phyloP scores from a whole-genome alignment of 2,113 vertebrate genomes.

The Sardina pilchardus region DNA sequence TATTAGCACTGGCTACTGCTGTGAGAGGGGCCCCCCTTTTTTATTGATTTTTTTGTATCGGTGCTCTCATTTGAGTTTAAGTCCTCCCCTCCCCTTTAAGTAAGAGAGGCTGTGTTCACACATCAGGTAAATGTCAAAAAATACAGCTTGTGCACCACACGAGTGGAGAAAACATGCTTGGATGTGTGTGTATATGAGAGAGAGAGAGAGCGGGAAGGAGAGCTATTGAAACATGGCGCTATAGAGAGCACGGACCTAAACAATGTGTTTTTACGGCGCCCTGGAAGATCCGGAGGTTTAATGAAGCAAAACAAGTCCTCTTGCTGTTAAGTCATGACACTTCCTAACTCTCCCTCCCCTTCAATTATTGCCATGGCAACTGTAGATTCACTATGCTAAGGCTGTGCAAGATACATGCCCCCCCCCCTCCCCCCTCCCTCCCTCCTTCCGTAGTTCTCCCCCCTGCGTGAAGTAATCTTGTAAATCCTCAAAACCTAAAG shows the following conservation, averaged over 20 bases:
- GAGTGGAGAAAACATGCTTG: neutral
- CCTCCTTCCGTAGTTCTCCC: constrained; percentile 40
- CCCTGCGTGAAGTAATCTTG: constrained; percentile 61
- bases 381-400: constrained; percentile 58
- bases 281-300: constrained; percentile 63
- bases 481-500: constrained; percentile 66
- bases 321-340: constrained; percentile 63
- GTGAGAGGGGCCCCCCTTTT: neutral
- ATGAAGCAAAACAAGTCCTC: constrained; percentile 71
- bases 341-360: constrained; percentile 37
- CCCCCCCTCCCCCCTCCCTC: constrained; percentile 38
- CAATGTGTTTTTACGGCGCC: constrained; percentile 51
- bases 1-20: neutral
- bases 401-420: constrained; percentile 62
- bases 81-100: neutral
- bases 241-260: constrained; percentile 6
- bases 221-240: constrained; percentile 4
- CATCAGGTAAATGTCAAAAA: neutral
- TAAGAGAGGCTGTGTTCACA: neutral
- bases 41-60: neutral
- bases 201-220: neutral
- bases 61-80: neutral
- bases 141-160: neutral
- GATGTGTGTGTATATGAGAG: neutral
- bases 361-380: constrained; percentile 72